Evolutionary conservation across 1,140 invertebrate genomes (phyloP), one percentile per base, ranked within the genome.

Genomic region (Thaumetopoea pityocampa): DNA sequence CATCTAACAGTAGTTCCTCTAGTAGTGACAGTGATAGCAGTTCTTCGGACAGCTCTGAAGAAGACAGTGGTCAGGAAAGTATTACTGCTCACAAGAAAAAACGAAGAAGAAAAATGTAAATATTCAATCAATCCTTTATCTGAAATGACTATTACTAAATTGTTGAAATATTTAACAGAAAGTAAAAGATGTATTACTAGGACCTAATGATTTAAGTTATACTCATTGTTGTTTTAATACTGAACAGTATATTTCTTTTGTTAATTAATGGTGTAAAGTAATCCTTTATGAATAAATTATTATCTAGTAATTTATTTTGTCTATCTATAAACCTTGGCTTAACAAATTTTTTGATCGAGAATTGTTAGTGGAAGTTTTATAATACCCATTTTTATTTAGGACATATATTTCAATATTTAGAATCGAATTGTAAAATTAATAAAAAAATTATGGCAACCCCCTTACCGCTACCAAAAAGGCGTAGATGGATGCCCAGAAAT

Each of bases 61-160:
- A 90, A 33, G 93, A 94, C 37, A 94, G 92, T 68, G 95, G 95
- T 0, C 94, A 96, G 81, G 94, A 95, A 65, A 95, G 93, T 51
- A 88, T 96, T 12, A 91, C 93, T 17, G 92, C 93, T n/a, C 92
- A 93, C 59, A 94, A 94, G 67, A 96, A 95, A 71, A 96, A 96
- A 78, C 91, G 92, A 55, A 88, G 90, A 65, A 87, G 88, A 55
- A 89, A 78, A 72, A 37, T 70, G 33, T 76, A 51, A 79, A 42
- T 29, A 30, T 63, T 42, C 36, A 49, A 36, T 43, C 24, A 51
- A 47, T 37, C 32, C 46, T 56, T 58, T 40, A 33, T 47, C 20
- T 36, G n/a, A n/a, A n/a, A n/a, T n/a, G n/a, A n/a, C n/a, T n/a
- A n/a, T n/a, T n/a, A n/a, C n/a, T n/a, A n/a, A n/a, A n/a, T n/a